Percentiles rank a stretch among this genome's conserved stretches.
phyloP scores from a whole-genome alignment of 2,113 vertebrate genomes.

The Progne subis region DNA sequence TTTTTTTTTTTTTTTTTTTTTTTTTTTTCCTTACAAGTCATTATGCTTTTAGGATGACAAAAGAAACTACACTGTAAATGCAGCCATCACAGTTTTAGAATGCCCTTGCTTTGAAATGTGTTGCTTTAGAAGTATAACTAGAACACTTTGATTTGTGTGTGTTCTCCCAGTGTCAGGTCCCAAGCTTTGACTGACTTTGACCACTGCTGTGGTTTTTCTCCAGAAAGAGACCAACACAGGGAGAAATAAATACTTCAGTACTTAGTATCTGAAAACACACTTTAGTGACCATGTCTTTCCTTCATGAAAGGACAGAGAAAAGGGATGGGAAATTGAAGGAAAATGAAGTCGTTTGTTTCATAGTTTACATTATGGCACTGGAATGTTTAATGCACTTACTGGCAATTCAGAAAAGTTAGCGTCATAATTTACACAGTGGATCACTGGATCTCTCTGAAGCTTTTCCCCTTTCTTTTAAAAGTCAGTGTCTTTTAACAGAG shows the following conservation, averaged over 20 bases:
- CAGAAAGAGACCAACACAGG: neutral
- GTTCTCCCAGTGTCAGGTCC: neutral
- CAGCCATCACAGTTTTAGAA: neutral
- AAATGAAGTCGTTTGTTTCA: neutral
- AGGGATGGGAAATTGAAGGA: neutral
- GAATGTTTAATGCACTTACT: neutral
- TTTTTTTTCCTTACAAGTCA: neutral
- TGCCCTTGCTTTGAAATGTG: neutral
- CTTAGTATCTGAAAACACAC: neutral
- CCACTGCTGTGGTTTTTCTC: neutral
- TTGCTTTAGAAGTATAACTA: neutral
- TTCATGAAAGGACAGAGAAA: neutral
- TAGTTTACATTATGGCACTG: neutral
- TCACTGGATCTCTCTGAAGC: neutral
- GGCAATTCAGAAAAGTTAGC: neutral
- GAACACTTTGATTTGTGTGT: neutral
- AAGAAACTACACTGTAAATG: neutral
- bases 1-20: too few species aligned
- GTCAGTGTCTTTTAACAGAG: neutral
- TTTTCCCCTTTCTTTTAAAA: neutral
- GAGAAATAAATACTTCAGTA: neutral
- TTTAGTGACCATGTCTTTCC: neutral
- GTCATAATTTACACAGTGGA: neutral
- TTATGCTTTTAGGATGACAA: neutral
- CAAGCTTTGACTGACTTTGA: neutral